Conservation (phyloP, 1,140 invertebrate species). For the Venustaconcha ellipsiformis region DNA sequence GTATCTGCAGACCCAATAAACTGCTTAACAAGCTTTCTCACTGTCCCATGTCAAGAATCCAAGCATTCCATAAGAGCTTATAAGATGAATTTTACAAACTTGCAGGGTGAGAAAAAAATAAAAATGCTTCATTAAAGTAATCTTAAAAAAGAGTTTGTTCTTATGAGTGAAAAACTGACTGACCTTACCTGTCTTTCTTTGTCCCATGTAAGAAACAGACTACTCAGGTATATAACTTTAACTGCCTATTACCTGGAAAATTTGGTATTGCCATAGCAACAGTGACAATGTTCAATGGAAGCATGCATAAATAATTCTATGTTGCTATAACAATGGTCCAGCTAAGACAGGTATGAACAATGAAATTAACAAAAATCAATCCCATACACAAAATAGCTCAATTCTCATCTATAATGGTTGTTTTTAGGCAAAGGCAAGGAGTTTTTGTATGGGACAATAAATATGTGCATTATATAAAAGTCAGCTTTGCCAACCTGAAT, state of each 20-base stretch:
- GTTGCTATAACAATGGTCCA: conserved; percentile 55
- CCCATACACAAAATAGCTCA: conserved; percentile 8
- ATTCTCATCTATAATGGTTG: conserved; percentile 1
- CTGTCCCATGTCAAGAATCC: too few relatives aligned
- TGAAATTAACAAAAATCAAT: conserved; percentile 51
- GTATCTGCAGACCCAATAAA: too few relatives aligned
- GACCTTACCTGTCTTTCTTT: too few relatives aligned
- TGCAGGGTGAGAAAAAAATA: too few relatives aligned
- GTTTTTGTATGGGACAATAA: neutral
- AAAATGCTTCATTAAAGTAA: too few relatives aligned
- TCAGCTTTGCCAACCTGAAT: neutral
- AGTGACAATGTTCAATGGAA: conserved; percentile 48
- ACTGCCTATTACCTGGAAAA: conserved; percentile 43
- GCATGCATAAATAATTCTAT: conserved; percentile 56
- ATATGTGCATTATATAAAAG: neutral
- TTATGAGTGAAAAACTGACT: too few relatives aligned
- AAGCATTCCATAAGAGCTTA: too few relatives aligned
- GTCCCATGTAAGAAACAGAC: too few relatives aligned
- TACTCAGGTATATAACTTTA: too few relatives aligned
- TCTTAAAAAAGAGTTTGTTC: too few relatives aligned
- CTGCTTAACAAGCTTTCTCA: too few relatives aligned
- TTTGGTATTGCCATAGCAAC: conserved; percentile 57
- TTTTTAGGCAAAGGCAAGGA: conserved; percentile 1
- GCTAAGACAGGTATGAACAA: conserved; percentile 44
- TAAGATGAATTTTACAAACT: too few relatives aligned